phyloP scores from a whole-genome alignment of 2,888 invertebrate species.

The Tethea ocularis region DNA sequence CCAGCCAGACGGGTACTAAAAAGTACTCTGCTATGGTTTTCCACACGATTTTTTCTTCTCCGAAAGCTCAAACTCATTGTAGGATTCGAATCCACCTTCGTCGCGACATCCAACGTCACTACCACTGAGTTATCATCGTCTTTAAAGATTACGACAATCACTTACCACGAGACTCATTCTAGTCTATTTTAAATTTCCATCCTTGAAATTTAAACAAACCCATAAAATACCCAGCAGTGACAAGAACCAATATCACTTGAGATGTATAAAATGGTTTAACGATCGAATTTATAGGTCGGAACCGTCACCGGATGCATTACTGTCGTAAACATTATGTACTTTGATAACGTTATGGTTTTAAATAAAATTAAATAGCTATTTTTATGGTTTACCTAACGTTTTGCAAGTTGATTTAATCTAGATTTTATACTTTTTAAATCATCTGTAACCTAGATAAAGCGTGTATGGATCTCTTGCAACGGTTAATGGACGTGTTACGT shows the following conservation, averaged over 20 bases:
- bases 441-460: too few species aligned
- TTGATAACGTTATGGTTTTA: slow-evolving; percentile 32
- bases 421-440: slow-evolving; percentile 11
- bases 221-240: slow-evolving; percentile 11
- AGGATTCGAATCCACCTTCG: too few species aligned
- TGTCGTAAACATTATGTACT: slow-evolving; percentile 43
- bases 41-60: too few species aligned
- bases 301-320: slow-evolving; percentile 30
- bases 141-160: too few species aligned
- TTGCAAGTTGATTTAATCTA: slow-evolving; percentile 26
- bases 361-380: slow-evolving; percentile 38
- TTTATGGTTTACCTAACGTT: slow-evolving; percentile 30
- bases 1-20: too few species aligned
- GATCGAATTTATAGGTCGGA: slow-evolving; percentile 42
- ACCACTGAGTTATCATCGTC: too few species aligned
- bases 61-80: too few species aligned
- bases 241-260: slow-evolving; percentile 42
- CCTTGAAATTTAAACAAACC: neutral
- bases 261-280: slow-evolving; percentile 47
- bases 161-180: too few species aligned
- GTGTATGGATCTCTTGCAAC: too few species aligned
- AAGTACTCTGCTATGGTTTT: too few species aligned
- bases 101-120: too few species aligned
- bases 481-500: too few species aligned
- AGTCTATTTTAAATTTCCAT: neutral